A percentile compares a stretch with the other conserved stretches of the same genome.
Conservation (phyloP, 2,113 vertebrate genomes). For the Mionectes macconnelli region DNA sequence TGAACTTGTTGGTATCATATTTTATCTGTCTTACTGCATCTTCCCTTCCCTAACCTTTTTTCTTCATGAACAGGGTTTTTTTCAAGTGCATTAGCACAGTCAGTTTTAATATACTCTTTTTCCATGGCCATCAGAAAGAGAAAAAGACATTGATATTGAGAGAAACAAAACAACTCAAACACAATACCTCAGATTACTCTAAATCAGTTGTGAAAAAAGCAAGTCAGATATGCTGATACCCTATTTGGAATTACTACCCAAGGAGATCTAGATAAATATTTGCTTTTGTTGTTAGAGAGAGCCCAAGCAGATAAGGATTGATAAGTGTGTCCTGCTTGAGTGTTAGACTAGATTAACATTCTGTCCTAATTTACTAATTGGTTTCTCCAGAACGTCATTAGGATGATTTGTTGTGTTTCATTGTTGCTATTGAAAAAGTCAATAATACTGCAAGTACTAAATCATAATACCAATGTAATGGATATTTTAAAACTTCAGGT, state of each 20-base stretch:
- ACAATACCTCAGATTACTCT: background rate
- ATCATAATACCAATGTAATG: background rate
- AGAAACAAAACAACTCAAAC: accelerated
- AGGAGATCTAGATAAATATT: background rate
- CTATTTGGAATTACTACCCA: background rate
- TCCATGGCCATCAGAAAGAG: background rate
- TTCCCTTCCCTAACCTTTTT: background rate
- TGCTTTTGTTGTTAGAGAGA: background rate
- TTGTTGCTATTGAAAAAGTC: background rate
- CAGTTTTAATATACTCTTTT: background rate
- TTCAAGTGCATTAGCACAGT: background rate
- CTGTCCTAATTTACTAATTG: slow-evolving; percentile 30
- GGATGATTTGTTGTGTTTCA: slow-evolving; percentile 1
- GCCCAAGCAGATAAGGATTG: background rate
- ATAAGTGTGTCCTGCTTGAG: background rate
- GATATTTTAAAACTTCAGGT: background rate
- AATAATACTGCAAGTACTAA: background rate
- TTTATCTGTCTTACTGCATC: background rate
- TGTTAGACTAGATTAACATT: background rate
- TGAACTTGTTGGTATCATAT: background rate
- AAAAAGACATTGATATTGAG: background rate
- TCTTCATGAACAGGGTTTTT: background rate
- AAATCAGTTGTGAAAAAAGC: background rate
- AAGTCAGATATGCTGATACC: background rate
- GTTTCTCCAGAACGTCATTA: slow-evolving; percentile 26